Evolutionary conservation across 2,113 vertebrate genomes (phyloP), one percentile per base, ranked within the genome.

Genomic region (Dipodomys merriami): DNA sequence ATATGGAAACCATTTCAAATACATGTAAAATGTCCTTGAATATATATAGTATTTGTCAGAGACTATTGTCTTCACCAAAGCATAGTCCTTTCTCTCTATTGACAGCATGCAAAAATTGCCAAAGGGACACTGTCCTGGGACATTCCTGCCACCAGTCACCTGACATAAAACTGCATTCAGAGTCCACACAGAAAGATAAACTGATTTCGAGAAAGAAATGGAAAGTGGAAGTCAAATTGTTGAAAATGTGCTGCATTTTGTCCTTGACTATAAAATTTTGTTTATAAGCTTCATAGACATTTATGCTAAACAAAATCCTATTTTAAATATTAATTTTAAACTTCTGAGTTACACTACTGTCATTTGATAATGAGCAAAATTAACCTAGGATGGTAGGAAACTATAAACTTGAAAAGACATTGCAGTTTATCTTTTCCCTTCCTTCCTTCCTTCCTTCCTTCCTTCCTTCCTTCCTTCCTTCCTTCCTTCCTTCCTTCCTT

Each of bases 161-260:
- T 97, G 96, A 93, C 95, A 82, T 95, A 67, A 93, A 97, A 90
- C 96, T 93, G 93, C 94, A 83, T 95, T 97, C 95, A 97, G 91
- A 94, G 94, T 87, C 84, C 64, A 73, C 11, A 11, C 64, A 96
- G 94, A 88, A 97, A 98, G 97, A 98, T 97, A 72, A 98, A 98
- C 98, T 97, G 97, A 98, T 94, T 96, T 71, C 23, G 93, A 71
- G 49, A 91, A 94, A 94, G 65, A 93, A 98, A 95, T 93, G 83
- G 97, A 98, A 97, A 98, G 96, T 96, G 96, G 98, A 98, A 97
- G 98, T 98, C 96, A 96, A 94, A 91, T 81, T 91, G 77, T 60
- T 76, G 85, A 91, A 96, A 96, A 92, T 76, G 46, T 71, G 23
- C 39, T 72, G 7, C 6, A 23, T 18, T 97, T 96, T 98, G 46